Evolutionary conservation across 2,888 invertebrate genomes (phyloP), one percentile per base, ranked within the genome.

Genomic region (Oligia strigilis): DNA sequence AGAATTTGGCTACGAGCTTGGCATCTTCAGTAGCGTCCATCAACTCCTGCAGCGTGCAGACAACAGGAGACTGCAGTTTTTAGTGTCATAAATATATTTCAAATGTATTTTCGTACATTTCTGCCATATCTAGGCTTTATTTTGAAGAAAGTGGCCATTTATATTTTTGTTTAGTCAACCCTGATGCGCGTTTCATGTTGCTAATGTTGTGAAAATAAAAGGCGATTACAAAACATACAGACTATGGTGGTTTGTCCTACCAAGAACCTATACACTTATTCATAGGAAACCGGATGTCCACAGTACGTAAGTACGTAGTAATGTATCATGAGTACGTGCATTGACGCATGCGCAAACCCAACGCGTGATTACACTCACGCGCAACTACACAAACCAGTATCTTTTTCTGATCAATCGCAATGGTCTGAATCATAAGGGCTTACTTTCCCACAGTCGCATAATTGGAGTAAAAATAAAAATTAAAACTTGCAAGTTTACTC

Each of bases 401-500:
- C 71, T 78, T 70, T 72, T 76, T 49, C 72, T 76, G 60, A 82
- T 87, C 81, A 80, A 77, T 77, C 74, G 74, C 73, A 75, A 69
- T 79, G 55, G 46, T 55, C 80, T 89, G 90, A 85, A 84, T 88
- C 88, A 90, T 79, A 86, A 90, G 85, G 86, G 84, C 81, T 85
- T 69, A 88, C 93, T 93, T 92, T 93, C 93, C 88, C 92, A 92
- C 91, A 91, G 84, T 88, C 88, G 72, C 66, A 83, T 92, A 92
- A 93, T 92, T 92, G 90, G 88, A 91, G 86, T 86, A 88, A 91
- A 90, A 91, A 90, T 87, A 86, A 91, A 87, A 88, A 86, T 88
- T 84, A 78, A 87, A 79, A 65, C 64, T 55, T 79, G 78, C 70
- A 77, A 87, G 40, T 88, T 92, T 94, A 93, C 93, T 90, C 86